Evolutionary conservation across 2,888 invertebrate species (phyloP), one percentile per base, ranked within the genome.

Genomic region (Torymus texanus): DNA sequence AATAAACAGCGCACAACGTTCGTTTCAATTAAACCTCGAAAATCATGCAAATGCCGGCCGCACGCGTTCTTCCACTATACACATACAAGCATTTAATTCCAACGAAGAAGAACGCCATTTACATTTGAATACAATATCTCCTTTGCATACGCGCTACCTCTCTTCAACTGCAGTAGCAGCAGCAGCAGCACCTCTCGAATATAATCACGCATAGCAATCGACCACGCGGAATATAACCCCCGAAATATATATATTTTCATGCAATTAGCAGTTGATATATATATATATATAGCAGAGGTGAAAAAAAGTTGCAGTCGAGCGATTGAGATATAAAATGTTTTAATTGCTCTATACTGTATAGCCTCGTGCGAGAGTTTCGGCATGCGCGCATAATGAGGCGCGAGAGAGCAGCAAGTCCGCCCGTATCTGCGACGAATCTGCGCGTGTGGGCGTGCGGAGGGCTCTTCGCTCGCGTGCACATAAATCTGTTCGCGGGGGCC

Each of bases 41-140:
- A 67, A 76, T 50, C 63, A 41, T 53, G 58, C 29, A 67, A 67
- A 66, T 58, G 16, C 56, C 29, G 16, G 50, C n/a, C 59, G n/a
- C 12, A 59, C 14, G 12, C 41, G 8, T 41, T 8, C 41, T 8
- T 8, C 8, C 41, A 8, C 41, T 8, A 2, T 41, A 5, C 10
- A 41, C 10, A 41, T 41, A 41, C 41, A 41, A 24, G 62, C 62
- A 16, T 70, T 68, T 61, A 61, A 71, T 76, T 68, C 67, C 18
- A n/a, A 51, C 51, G 41, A 76, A 41, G 41, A 63, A 62, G 68
- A 66, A 63, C 50, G 51, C 41, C 56, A 80, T 77, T 80, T 67
- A 58, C 73, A 80, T 77, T 80, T 80, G 73, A 80, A 77, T 73
- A 77, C 76, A 80, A 80, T 73, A 73, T 67, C 62, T 74, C 59